Conservation (phyloP, 2,797 vertebrate genomes). For the Semotilus atromaculatus region DNA sequence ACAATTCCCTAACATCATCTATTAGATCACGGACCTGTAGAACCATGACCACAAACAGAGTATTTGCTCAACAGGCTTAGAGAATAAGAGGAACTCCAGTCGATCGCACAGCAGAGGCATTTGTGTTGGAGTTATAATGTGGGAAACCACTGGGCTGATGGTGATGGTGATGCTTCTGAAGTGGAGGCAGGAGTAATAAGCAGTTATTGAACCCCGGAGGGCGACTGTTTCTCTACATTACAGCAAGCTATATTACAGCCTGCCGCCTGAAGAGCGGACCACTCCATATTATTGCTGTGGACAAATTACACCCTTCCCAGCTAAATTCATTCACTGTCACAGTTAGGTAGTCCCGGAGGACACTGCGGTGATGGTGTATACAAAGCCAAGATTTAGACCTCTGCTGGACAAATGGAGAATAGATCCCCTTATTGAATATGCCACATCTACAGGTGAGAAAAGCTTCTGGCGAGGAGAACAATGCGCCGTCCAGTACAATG, state of each 20-base stretch:
- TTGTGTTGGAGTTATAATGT: conserved; percentile 40
- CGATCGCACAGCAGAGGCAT: neutral
- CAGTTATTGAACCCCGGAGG: conserved; percentile 53
- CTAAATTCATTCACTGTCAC: conserved; percentile 47
- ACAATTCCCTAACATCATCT: conserved; percentile 49
- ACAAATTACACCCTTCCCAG: conserved; percentile 47
- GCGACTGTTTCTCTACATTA: conserved; percentile 51
- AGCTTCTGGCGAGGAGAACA: neutral
- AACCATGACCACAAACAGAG: conserved; percentile 37
- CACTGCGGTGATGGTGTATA: neutral
- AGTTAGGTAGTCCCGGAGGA: conserved; percentile 36
- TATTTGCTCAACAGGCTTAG: conserved; percentile 33
- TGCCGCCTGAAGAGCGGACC: conserved; percentile 26
- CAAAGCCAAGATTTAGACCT: conserved; percentile 39
- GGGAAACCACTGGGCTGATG: conserved; percentile 40
- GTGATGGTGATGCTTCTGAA: conserved; percentile 40
- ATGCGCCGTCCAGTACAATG: neutral
- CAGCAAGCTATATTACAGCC: conserved; percentile 44
- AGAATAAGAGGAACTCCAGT: conserved; percentile 24
- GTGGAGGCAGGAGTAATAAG: conserved; percentile 55
- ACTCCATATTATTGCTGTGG: conserved; percentile 45
- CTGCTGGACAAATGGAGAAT: conserved; percentile 31
- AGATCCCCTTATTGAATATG: conserved; percentile 18
- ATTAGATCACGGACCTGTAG: conserved; percentile 40
- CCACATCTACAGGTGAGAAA: conserved; percentile 17